A percentile compares a stretch with the other conserved stretches of the same genome.
phyloP scores from a whole-genome alignment of 2,113 vertebrate genomes.

The Odontesthes bonariensis region DNA sequence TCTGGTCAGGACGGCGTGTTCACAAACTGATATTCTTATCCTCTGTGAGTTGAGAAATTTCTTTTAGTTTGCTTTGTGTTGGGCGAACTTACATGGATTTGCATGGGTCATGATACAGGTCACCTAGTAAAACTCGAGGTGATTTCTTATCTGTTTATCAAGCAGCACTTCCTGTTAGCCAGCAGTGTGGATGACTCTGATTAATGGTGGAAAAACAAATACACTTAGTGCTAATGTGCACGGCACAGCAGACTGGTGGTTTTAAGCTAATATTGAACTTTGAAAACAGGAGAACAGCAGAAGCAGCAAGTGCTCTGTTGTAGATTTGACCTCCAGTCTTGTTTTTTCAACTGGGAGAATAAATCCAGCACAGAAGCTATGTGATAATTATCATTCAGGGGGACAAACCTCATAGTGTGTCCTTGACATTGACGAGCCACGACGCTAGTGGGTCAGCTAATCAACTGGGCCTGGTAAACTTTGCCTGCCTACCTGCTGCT shows the following conservation, averaged over 20 bases:
- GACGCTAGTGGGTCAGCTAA: conserved; percentile 61
- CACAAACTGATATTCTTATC: conserved; percentile 21
- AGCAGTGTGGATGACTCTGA: conserved; percentile 68
- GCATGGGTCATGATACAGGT: background rate
- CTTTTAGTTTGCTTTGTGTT: conserved; percentile 29
- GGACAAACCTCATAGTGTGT: conserved; percentile 54
- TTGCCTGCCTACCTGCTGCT: conserved; percentile 51
- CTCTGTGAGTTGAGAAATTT: conserved; percentile 20
- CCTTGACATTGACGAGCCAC: conserved; percentile 63
- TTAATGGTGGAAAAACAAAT: conserved; percentile 80
- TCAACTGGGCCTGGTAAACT: conserved; percentile 69
- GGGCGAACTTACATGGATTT: conserved; percentile 38
- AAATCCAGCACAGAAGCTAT: conserved; percentile 34
- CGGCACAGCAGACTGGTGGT: conserved; percentile 38
- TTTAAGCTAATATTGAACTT: conserved; percentile 76
- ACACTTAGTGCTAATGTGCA: conserved; percentile 74
- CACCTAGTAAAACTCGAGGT: conserved; percentile 55
- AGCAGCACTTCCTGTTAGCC: conserved; percentile 66
- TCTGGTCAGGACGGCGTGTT: conserved; percentile 48
- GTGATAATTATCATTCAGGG: conserved; percentile 45
- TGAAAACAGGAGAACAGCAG: conserved; percentile 37
- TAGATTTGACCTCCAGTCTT: conserved; percentile 37
- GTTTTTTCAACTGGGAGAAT: conserved; percentile 24
- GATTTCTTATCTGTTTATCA: conserved; percentile 69
- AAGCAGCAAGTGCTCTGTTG: conserved; percentile 45